Conservation (phyloP, 2,888 invertebrate genomes). For the Ischnura elegans region DNA sequence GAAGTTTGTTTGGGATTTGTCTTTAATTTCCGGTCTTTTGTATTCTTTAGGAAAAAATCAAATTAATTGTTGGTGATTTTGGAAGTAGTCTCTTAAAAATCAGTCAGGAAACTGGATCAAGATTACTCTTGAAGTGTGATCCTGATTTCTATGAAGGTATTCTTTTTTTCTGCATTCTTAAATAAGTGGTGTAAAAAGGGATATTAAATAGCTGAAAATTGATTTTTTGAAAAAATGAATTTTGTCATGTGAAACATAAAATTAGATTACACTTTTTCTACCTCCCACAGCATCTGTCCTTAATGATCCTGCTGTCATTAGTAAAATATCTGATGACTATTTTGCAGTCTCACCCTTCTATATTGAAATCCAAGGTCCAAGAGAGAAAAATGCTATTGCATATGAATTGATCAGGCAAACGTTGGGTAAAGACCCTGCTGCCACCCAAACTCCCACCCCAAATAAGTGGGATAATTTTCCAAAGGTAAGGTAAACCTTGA, state of each 20-base stretch:
- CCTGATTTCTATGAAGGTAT: constrained; percentile 51
- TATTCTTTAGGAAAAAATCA: constrained; percentile 27
- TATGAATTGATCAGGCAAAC: neutral
- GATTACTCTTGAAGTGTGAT: constrained; percentile 38
- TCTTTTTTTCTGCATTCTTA: too few species aligned
- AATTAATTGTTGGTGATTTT: constrained; percentile 23
- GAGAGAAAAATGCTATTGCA: constrained; percentile 7
- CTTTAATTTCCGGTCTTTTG: too few species aligned
- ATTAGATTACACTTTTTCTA: neutral
- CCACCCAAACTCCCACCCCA: neutral
- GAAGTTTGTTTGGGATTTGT: too few species aligned
- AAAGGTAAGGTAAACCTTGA: neutral
- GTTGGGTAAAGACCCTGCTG: neutral
- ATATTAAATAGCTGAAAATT: neutral
- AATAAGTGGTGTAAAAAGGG: neutral
- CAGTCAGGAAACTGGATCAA: constrained; percentile 8
- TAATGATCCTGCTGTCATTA: constrained; percentile 25
- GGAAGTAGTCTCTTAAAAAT: constrained; percentile 9
- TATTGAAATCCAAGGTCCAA: constrained; percentile 52
- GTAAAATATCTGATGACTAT: constrained; percentile 17
- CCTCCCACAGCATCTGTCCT: constrained; percentile 24
- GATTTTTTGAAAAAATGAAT: neutral
- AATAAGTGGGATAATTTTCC: constrained; percentile 37
- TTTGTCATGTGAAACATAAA: neutral
- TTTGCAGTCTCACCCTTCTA: constrained; percentile 37